These are phyloP conservation scores for Dysdera silvatica DNA, from an alignment of 1,140 invertebrate genomes.

Conservation along the genomic window DNA sequence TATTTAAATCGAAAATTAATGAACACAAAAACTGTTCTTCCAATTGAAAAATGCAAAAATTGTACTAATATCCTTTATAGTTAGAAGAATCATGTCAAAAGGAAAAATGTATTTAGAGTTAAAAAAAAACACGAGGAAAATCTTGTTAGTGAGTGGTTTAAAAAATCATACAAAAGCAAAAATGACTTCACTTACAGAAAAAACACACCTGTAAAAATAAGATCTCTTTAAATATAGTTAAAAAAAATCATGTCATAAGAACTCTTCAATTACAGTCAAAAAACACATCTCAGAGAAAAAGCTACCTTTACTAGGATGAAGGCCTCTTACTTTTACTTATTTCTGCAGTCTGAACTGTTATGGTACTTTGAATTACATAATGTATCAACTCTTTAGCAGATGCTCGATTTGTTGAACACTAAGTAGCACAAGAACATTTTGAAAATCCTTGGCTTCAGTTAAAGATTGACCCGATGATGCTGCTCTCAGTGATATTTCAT, in stretches of 20 bases:
- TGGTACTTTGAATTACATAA: neutral
- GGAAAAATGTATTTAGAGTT: too few species aligned
- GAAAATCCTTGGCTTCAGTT: neutral
- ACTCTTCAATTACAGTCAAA: neutral
- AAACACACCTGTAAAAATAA: neutral
- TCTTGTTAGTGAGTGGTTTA: neutral
- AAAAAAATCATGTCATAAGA: too few species aligned
- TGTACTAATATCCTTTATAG: too few species aligned
- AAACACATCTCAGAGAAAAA: neutral
- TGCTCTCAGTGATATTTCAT: neutral
- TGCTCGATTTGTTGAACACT: neutral
- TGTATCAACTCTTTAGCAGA: neutral
- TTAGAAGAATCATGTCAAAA: too few species aligned
- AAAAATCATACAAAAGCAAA: neutral
- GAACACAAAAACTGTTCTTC: neutral
- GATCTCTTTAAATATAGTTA: too few species aligned
- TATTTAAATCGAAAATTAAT: neutral
- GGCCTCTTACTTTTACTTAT: neutral
- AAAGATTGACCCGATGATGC: neutral
- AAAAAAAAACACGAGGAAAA: neutral
- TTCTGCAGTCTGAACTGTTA: neutral
- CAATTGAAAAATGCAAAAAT: too few species aligned
- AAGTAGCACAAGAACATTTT: neutral
- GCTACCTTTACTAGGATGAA: neutral
- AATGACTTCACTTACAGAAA: too few species aligned